Conservation (phyloP, 92 coral and sea anemone species). For the Paragorgia papillata region DNA sequence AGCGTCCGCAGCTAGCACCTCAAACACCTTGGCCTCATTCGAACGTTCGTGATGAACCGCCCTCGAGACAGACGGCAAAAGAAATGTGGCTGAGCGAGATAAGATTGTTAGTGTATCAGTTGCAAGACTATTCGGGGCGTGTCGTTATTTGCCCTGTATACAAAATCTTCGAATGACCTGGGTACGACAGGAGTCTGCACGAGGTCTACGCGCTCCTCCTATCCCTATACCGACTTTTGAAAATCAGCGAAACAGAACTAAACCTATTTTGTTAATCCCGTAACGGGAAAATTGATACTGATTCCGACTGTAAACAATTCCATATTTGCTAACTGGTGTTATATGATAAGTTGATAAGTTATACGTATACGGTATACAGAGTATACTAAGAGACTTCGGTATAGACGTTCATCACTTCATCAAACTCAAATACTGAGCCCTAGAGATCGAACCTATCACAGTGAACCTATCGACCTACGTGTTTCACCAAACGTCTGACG, state of each 20-base stretch:
- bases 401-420: too few species aligned
- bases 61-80: conserved; percentile 39
- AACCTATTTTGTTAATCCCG: conserved; percentile 1
- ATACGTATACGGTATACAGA: too few species aligned
- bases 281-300: conserved; percentile 2
- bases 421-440: too few species aligned
- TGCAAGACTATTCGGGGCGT: conserved; percentile 7
- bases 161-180: neutral
- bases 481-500: too few species aligned
- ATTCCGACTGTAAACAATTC: conserved; percentile 12
- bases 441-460: too few species aligned
- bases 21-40: conserved; percentile 11
- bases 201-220: too few species aligned
- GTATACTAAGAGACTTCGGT: too few species aligned
- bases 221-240: neutral
- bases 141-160: conserved; percentile 15
- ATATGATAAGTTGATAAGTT: too few species aligned
- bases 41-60: conserved; percentile 14
- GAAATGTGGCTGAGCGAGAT: conserved; percentile 35
- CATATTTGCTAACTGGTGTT: neutral
- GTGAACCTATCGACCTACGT: too few species aligned
- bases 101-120: conserved; percentile 36
- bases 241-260: conserved; percentile 15
- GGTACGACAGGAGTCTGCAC: neutral
- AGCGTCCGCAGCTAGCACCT: neutral